A percentile compares a stretch with the other conserved stretches of the same genome.
phyloP scores from a whole-genome alignment of 2,888 invertebrate species.

The Tryphoninae sp. region DNA sequence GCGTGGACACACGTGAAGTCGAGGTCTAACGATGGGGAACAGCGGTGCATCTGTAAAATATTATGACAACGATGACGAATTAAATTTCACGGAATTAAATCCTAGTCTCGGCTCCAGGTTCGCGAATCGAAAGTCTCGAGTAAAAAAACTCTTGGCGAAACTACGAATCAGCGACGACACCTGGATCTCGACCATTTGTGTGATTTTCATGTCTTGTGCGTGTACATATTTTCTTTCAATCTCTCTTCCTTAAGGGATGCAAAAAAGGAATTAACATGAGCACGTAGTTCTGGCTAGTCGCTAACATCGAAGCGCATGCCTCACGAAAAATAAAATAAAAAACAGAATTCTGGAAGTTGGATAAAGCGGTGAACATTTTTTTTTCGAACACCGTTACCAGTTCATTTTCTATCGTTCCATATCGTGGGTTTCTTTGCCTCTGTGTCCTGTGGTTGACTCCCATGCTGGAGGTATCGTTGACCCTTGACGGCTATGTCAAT shows the following conservation, averaged over 20 bases:
- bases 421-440: conserved; percentile 5
- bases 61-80: conserved; percentile 45
- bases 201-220: conserved; percentile 16
- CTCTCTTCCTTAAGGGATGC: conserved; percentile 53
- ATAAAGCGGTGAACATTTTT: conserved; percentile 36
- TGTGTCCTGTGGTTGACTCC: not conserved
- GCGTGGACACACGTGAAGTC: conserved; percentile 79
- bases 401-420: conserved; percentile 18
- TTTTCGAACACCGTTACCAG: conserved; percentile 38
- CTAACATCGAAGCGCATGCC: conserved; percentile 77
- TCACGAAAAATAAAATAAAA: conserved; percentile 62
- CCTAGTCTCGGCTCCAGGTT: conserved; percentile 45
- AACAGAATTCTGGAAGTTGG: conserved; percentile 27
- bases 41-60: conserved; percentile 78
- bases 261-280: conserved; percentile 62
- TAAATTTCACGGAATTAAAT: conserved; percentile 38
- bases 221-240: conserved; percentile 22
- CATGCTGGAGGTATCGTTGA: not conserved
- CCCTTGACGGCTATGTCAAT: not conserved
- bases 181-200: conserved; percentile 49
- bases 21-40: conserved; percentile 80
- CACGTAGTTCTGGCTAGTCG: conserved; percentile 64
- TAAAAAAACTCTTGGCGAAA: conserved; percentile 64
- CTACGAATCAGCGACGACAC: conserved; percentile 45
- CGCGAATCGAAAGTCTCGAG: conserved; percentile 38